phyloP scores from a whole-genome alignment of 2,113 vertebrate genomes.

The Donacobius atricapilla region DNA sequence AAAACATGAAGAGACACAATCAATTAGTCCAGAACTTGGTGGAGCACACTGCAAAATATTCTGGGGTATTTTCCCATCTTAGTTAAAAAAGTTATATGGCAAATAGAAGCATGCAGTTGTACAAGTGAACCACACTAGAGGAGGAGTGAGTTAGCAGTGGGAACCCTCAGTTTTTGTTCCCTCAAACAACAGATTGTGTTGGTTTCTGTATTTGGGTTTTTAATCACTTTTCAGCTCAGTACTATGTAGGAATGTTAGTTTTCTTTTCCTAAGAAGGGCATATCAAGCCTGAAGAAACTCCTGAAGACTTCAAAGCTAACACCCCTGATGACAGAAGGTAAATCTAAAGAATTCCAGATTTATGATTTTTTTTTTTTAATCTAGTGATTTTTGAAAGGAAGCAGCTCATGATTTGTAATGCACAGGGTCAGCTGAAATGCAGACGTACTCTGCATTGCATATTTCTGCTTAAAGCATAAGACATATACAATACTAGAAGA shows the following conservation, averaged over 20 bases:
- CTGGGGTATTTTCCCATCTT: background rate
- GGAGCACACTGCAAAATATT: background rate
- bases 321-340: background rate
- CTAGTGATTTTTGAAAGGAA: background rate
- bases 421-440: background rate
- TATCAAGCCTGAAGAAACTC: background rate
- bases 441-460: background rate
- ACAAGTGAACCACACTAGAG: background rate
- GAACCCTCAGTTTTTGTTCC: background rate
- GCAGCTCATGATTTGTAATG: background rate
- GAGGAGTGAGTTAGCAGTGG: background rate
- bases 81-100: background rate
- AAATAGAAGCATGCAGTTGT: background rate
- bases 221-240: background rate
- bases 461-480: background rate
- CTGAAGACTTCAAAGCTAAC: slow-evolving; percentile 1
- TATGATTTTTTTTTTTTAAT: background rate
- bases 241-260: background rate
- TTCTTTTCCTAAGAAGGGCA: background rate
- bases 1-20: background rate
- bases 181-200: rapidly evolving
- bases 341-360: slow-evolving; percentile 8
- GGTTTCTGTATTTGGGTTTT: background rate
- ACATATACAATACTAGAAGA: background rate
- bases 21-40: background rate